phyloP scores from a whole-genome alignment of 1,140 invertebrate genomes.

The Platyscapa corneri region DNA sequence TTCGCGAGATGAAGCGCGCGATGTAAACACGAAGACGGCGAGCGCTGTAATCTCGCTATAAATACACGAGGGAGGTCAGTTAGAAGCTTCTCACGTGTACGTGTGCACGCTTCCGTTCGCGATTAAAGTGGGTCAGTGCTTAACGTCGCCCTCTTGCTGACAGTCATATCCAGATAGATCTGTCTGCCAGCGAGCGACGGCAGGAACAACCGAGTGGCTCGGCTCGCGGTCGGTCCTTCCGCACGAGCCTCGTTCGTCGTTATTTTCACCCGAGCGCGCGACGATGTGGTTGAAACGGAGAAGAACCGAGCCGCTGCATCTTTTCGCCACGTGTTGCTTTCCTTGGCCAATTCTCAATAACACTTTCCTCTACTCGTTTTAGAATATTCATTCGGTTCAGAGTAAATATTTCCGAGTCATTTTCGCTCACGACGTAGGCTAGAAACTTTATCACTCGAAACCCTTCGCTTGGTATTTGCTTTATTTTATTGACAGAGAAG shows the following conservation, averaged over 20 bases:
- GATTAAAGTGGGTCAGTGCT: constrained; percentile 27
- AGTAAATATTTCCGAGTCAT: neutral
- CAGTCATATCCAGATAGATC: neutral
- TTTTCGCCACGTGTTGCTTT: neutral
- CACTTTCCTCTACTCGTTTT: neutral
- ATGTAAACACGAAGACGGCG: constrained; percentile 15
- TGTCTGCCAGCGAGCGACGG: neutral
- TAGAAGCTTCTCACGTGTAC: neutral
- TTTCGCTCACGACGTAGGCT: too few species aligned
- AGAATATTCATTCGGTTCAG: neutral
- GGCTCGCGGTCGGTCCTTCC: neutral
- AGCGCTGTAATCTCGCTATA: constrained; percentile 30
- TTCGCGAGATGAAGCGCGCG: neutral
- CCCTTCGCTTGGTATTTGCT: too few species aligned
- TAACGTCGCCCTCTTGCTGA: neutral
- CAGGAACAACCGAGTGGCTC: neutral
- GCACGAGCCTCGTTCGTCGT: neutral
- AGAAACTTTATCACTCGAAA: too few species aligned
- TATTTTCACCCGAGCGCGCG: neutral
- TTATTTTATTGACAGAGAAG: too few species aligned
- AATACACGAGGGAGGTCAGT: constrained; percentile 25
- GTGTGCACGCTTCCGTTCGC: neutral
- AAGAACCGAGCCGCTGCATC: neutral
- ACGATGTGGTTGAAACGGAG: too few species aligned
- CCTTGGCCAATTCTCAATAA: neutral